phyloP scores from a whole-genome alignment of 2,888 invertebrate species.

The Drosophila neonasuta region DNA sequence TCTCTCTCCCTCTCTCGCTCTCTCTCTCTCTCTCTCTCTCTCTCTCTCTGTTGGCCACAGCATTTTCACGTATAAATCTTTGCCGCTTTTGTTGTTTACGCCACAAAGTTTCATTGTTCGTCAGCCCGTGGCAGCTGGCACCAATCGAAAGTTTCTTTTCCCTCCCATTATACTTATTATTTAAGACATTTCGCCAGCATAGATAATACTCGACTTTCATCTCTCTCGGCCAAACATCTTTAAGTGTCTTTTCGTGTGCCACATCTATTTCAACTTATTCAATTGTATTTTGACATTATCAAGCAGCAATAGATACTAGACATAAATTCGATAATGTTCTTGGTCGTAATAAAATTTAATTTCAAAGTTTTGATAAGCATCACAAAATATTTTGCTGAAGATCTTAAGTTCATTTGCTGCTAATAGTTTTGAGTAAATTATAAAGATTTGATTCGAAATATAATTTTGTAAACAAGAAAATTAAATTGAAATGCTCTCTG shows the following conservation, averaged over 20 bases:
- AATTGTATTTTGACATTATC: neutral
- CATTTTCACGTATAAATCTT: conserved; percentile 30
- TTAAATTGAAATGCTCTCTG: too few species aligned
- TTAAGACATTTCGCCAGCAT: conserved; percentile 38
- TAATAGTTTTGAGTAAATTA: too few species aligned
- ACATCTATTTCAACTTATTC: conserved; percentile 3
- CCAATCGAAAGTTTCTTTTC: conserved; percentile 54
- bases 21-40: neutral
- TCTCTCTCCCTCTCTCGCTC: too few species aligned
- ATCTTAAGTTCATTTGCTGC: too few species aligned
- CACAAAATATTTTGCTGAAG: too few species aligned
- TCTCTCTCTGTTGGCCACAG: too few species aligned
- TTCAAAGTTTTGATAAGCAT: too few species aligned
- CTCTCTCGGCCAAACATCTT: conserved; percentile 19
- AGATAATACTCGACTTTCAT: conserved; percentile 35
- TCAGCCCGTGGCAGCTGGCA: conserved; percentile 68
- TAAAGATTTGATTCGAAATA: too few species aligned
- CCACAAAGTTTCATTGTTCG: conserved; percentile 63
- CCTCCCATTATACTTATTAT: conserved; percentile 45
- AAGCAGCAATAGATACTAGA: too few species aligned
- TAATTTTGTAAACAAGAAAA: too few species aligned
- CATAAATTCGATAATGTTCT: neutral
- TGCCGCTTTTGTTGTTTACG: conserved; percentile 57
- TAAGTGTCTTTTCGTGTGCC: conserved; percentile 34
- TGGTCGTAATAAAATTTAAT: too few species aligned